Base-by-base conservation (phyloP, 2,888 invertebrate genomes). In the Lagria hirta region DNA sequence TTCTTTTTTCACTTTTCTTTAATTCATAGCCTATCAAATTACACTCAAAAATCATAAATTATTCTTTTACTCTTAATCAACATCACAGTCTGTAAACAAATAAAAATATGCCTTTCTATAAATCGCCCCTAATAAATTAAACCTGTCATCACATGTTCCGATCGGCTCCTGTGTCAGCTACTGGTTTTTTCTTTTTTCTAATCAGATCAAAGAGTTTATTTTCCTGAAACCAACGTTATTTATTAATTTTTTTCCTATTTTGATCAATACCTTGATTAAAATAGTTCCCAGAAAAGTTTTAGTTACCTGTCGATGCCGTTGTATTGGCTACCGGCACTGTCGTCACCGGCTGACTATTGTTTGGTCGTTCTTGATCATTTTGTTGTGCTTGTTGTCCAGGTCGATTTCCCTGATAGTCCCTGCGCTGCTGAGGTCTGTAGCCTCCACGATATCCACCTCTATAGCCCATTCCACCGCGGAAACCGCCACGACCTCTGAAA, bases 401-500 rank as follows among this genome's bases (percentile, higher is more conserved):
- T 14, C 45, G 35, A 10, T 37, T 30, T 13, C 14, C 42, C 43
- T 48, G 43, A 41, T 54, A 41, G 38, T 48, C 41, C 13, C 55
- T 57, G 30, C 57, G 60, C 13, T 57, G 58, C 8, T 54, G 61
- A 18, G 57, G 58, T 65, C 54, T 69, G 55, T 68, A 70, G 49
- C 66, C 72, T 21, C 73, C 73, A 51, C 77, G 73, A 59, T 74
- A 77, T 21, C 66, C 66, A 23, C 66, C 66, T 37, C 75, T 74
- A 57, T 76, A 71, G 59, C 73, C 71, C 6, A 71, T 71, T 69
- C 75, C 75, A 42, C 67, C 76, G 75, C 69, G 74, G 56, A 73
- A 78, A 56, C 75, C 76, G 23, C 81, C 80, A 50, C 83, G 77
- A 24, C 83, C 81, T 54, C 83, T 78, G 65, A 78, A 80, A 61